Percentiles rank a stretch among this genome's conserved stretches.
phyloP scores from a whole-genome alignment of 2,113 vertebrate genomes.

The Otocyon megalotis region DNA sequence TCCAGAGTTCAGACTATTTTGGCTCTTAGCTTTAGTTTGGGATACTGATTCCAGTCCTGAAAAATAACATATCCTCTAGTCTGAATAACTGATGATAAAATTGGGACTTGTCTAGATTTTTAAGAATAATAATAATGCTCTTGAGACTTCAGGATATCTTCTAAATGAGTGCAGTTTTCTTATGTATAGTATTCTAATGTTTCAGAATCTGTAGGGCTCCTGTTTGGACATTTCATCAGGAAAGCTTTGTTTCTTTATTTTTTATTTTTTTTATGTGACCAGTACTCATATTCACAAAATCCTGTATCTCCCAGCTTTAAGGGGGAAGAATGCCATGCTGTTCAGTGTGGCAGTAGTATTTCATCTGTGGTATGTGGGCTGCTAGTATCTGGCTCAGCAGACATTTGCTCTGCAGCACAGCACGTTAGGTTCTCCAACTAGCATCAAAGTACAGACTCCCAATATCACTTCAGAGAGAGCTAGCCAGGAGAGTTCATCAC shows the following conservation, averaged over 20 bases:
- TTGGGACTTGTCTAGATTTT: neutral
- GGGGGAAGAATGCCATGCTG: fast-evolving
- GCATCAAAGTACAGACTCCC: neutral
- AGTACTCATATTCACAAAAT: neutral
- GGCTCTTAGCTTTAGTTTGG: neutral
- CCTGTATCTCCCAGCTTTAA: neutral
- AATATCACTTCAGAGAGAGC: slow-evolving; percentile 52
- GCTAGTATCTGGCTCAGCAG: neutral
- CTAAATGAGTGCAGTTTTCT: neutral
- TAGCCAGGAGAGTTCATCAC: neutral
- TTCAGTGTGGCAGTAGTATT: fast-evolving
- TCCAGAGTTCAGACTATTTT: neutral
- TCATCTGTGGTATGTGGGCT: fast-evolving
- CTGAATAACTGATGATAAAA: neutral
- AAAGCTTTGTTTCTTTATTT: neutral
- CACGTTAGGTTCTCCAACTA: neutral
- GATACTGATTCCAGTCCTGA: neutral
- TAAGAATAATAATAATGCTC: neutral
- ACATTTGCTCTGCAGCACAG: neutral
- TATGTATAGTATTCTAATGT: neutral
- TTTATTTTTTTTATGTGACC: neutral
- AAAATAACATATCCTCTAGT: neutral
- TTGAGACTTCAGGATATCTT: neutral
- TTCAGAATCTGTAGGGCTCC: neutral
- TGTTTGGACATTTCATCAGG: neutral